Evolutionary conservation across 2,888 invertebrate species (phyloP).

Genomic region (Sipunculus nudus): DNA sequence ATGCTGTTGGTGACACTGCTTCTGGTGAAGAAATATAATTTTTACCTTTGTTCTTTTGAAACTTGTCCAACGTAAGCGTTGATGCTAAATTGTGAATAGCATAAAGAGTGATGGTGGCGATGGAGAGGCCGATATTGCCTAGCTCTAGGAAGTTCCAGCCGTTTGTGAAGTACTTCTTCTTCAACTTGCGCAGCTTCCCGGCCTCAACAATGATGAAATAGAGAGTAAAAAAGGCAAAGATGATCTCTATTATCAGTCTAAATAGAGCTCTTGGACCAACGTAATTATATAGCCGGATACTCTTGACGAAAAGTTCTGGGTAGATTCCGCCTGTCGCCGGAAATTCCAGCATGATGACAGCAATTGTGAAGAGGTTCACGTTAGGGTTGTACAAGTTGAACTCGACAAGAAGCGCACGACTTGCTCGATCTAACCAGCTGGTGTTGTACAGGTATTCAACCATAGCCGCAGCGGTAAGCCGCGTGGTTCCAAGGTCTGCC

Average conservation of each 20-base stretch:
- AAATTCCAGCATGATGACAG: conserved; percentile 35
- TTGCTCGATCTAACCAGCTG: conserved; percentile 34
- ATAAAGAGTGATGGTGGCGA: conserved; percentile 54
- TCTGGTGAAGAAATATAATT: too few relatives aligned
- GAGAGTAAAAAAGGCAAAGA: conserved; percentile 49
- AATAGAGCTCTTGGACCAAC: conserved; percentile 34
- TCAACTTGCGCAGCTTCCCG: too few relatives aligned
- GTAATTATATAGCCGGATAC: conserved; percentile 29
- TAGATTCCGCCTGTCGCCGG: conserved; percentile 26
- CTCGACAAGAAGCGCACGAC: conserved; percentile 40
- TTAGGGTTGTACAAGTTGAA: conserved; percentile 39
- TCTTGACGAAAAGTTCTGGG: conserved; percentile 1
- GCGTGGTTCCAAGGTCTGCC: conserved; percentile 23
- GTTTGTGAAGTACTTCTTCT: conserved; percentile 52
- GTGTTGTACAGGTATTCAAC: conserved; percentile 19
- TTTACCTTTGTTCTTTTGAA: conserved; percentile 62
- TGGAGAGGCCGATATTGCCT: conserved; percentile 52
- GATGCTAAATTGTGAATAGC: conserved; percentile 56
- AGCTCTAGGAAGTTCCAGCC: conserved; percentile 60
- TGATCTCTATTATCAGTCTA: conserved; percentile 40
- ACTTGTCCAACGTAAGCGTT: conserved; percentile 60
- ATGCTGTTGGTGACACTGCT: too few relatives aligned
- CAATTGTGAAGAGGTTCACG: conserved; percentile 31
- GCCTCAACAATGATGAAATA: conserved; percentile 48
- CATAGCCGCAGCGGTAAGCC: conserved; percentile 6